These are phyloP conservation scores for Aphelocoma californica DNA, from an alignment of 2,797 vertebrate genomes.

Conservation along the genomic window DNA sequence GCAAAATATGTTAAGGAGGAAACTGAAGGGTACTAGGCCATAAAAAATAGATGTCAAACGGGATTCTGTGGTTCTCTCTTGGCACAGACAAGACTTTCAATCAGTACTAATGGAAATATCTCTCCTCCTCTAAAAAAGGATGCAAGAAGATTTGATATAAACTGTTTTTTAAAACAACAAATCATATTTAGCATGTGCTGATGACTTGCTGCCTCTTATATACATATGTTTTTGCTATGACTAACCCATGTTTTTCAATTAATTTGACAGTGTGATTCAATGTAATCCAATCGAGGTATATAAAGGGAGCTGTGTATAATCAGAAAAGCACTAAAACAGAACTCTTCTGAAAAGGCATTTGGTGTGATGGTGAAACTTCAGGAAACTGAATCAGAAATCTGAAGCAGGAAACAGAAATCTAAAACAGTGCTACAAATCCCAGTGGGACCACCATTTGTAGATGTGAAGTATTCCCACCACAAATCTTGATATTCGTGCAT, in stretches of 20 bases:
- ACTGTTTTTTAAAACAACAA: conserved; percentile 17
- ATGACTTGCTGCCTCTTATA: conserved; percentile 48
- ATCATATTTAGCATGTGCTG: conserved; percentile 21
- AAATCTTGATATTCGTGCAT: conserved; percentile 27
- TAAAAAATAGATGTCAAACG: background rate
- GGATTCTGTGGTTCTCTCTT: background rate
- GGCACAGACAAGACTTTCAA: background rate
- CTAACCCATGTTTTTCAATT: conserved; percentile 50
- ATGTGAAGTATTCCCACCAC: conserved; percentile 57
- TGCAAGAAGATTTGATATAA: background rate
- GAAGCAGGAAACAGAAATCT: conserved; percentile 72
- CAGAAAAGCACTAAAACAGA: conserved; percentile 72
- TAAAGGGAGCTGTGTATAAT: conserved; percentile 34
- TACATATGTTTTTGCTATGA: conserved; percentile 41
- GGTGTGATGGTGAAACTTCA: conserved; percentile 58
- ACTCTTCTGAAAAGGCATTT: conserved; percentile 58
- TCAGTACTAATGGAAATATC: background rate
- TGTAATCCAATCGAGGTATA: conserved; percentile 62
- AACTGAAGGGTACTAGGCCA: background rate
- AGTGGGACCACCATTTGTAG: conserved; percentile 22
- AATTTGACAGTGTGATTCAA: conserved; percentile 59
- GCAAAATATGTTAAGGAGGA: background rate
- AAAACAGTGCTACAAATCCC: conserved; percentile 68
- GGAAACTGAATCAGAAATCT: conserved; percentile 70
- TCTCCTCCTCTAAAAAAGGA: background rate